Conservation (phyloP, 2,797 vertebrate genomes). For the Phalloptychus januarius region DNA sequence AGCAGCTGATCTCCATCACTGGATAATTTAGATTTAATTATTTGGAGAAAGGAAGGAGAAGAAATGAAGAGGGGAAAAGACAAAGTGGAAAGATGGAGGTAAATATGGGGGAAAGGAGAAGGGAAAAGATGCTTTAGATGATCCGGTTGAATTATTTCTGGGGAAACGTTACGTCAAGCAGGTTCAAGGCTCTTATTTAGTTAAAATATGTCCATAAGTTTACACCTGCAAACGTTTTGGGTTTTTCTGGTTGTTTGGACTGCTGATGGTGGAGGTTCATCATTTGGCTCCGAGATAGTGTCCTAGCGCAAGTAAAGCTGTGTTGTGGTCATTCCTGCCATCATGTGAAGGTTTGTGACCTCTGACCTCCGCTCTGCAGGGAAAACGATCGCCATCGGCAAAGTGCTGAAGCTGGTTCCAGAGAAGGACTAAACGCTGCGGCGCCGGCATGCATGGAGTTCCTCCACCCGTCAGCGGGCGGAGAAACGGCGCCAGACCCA, state of each 20-base stretch:
- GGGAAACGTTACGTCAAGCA: not conserved
- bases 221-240: not conserved
- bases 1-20: not conserved
- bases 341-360: not conserved
- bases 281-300: not conserved
- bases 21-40: not conserved
- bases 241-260: not conserved
- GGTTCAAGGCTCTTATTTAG: not conserved
- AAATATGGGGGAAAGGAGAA: too few relatives aligned
- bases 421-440: slow-evolving; percentile 93
- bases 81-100: too few relatives aligned
- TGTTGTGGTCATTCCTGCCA: too few relatives aligned
- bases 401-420: slow-evolving; percentile 99
- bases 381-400: slow-evolving; percentile 99
- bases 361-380: slow-evolving; percentile 74
- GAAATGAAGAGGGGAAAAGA: too few relatives aligned
- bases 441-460: slow-evolving; percentile 76
- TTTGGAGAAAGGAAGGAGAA: not conserved
- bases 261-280: too few relatives aligned
- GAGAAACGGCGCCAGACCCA: slow-evolving; percentile 89
- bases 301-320: not conserved
- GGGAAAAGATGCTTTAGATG: not conserved
- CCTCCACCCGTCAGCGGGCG: slow-evolving; percentile 84
- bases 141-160: not conserved
- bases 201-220: not conserved